These are phyloP conservation scores for Ophonus ardosiacus DNA, from an alignment of 2,888 invertebrate genomes.

Conservation along the genomic window DNA sequence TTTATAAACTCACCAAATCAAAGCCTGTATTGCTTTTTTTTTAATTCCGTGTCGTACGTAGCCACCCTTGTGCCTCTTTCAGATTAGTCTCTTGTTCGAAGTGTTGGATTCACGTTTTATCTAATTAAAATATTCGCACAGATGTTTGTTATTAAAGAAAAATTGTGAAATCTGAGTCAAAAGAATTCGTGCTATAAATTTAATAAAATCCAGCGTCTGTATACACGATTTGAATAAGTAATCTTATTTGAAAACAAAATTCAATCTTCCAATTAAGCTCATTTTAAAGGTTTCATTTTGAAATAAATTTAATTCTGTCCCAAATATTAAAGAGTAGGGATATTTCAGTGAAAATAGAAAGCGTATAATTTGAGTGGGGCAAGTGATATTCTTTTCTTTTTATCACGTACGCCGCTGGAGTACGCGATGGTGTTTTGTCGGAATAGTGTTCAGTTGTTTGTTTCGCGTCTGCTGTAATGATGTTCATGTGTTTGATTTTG, in stretches of 20 bases:
- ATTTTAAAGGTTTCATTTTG: constrained; percentile 21
- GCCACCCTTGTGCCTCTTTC: too few relatives aligned
- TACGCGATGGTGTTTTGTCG: constrained; percentile 31
- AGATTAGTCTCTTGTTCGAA: too few relatives aligned
- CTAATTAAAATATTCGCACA: too few relatives aligned
- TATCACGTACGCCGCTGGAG: constrained; percentile 17
- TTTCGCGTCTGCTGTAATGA: background rate
- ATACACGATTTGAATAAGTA: constrained; percentile 26
- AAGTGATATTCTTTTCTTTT: background rate
- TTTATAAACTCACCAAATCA: too few relatives aligned
- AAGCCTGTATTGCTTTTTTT: too few relatives aligned
- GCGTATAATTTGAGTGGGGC: constrained; percentile 1
- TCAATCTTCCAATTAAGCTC: constrained; percentile 3
- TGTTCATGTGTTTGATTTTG: background rate
- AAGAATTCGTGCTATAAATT: constrained; percentile 19
- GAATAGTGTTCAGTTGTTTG: constrained; percentile 34
- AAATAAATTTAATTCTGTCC: constrained; percentile 17
- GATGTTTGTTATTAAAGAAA: background rate
- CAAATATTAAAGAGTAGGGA: background rate
- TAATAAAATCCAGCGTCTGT: constrained; percentile 7
- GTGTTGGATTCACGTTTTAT: too few relatives aligned
- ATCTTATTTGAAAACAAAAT: constrained; percentile 27
- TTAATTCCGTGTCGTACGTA: too few relatives aligned
- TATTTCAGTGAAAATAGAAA: constrained; percentile 30
- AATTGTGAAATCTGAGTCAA: background rate